Evolutionary conservation across 2,888 invertebrate genomes (phyloP).

Genomic region (Eupeodes latifasciatus): DNA sequence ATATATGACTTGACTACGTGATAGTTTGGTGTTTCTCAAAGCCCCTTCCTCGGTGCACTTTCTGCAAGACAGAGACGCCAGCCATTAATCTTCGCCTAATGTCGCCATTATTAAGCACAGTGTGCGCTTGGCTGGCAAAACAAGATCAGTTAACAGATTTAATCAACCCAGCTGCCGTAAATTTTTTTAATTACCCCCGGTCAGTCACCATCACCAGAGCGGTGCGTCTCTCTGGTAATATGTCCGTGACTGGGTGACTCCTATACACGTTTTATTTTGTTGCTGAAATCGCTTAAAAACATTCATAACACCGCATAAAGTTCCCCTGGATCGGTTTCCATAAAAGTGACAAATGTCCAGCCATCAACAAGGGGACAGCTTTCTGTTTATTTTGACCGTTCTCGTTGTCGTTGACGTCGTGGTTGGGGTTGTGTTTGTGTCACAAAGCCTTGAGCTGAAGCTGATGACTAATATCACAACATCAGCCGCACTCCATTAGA

Average conservation of each 20-base stretch:
- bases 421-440: constrained; percentile 24
- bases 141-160: constrained; percentile 76
- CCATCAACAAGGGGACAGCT: constrained; percentile 66
- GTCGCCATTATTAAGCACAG: constrained; percentile 71
- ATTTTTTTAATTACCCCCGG: constrained; percentile 72
- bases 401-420: constrained; percentile 10
- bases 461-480: constrained; percentile 71
- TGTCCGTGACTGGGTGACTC: neutral
- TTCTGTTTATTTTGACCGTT: constrained; percentile 31
- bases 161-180: constrained; percentile 76
- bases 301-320: constrained; percentile 67
- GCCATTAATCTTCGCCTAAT: constrained; percentile 72
- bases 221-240: constrained; percentile 9
- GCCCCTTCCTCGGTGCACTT: constrained; percentile 47
- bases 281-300: constrained; percentile 66
- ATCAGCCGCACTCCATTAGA: constrained; percentile 65
- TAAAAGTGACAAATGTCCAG: constrained; percentile 75
- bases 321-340: constrained; percentile 68
- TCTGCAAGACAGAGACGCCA: constrained; percentile 56
- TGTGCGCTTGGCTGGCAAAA: constrained; percentile 49
- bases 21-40: no score
- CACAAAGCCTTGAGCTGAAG: constrained; percentile 37
- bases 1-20: neutral
- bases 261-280: constrained; percentile 8
- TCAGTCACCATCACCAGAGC: constrained; percentile 11